Conservation (phyloP, 2,797 vertebrate genomes). For the Poeciliopsis infans region DNA sequence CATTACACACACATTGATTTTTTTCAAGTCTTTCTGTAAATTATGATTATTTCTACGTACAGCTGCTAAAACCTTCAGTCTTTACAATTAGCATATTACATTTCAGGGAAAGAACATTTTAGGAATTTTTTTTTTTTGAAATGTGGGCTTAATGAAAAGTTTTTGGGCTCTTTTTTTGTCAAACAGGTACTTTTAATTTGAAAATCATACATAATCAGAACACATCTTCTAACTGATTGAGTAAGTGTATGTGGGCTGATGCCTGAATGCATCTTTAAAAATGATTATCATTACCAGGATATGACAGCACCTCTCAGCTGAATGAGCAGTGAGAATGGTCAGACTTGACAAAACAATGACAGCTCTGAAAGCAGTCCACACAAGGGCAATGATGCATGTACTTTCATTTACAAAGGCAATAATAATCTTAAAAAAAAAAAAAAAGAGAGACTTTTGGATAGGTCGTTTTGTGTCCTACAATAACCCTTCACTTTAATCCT, state of each 20-base stretch:
- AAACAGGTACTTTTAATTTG: neutral
- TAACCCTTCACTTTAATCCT: neutral
- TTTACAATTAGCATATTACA: neutral
- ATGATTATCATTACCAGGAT: neutral
- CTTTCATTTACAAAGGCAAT: neutral
- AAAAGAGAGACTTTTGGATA: neutral
- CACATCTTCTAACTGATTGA: neutral
- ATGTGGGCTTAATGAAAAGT: neutral
- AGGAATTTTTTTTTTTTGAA: neutral
- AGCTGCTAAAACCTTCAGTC: neutral
- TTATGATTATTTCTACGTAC: too few relatives aligned
- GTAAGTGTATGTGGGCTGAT: neutral
- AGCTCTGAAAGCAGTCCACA: neutral
- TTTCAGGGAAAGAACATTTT: neutral
- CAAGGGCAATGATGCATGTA: neutral
- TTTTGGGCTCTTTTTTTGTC: neutral
- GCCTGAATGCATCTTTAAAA: neutral
- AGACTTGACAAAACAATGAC: neutral
- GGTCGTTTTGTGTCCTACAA: neutral
- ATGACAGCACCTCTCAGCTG: neutral
- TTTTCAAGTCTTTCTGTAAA: too few relatives aligned
- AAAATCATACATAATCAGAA: neutral
- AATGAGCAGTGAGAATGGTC: neutral
- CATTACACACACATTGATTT: too few relatives aligned
- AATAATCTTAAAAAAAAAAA: neutral